Conservation (phyloP, 2,113 vertebrate genomes). For the Trachemys scripta region DNA sequence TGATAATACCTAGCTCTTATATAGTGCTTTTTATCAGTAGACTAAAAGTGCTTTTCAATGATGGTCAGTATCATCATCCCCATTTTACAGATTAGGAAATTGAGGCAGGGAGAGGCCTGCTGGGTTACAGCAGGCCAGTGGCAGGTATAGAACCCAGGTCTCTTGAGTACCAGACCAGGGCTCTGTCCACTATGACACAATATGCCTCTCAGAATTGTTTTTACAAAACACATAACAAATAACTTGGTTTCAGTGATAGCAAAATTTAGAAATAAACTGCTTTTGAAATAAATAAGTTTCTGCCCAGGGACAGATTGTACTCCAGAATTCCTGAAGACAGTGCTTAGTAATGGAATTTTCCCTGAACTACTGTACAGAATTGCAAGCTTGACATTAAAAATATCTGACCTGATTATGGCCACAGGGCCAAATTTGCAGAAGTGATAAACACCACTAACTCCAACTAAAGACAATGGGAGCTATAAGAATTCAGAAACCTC, state of each 20-base stretch:
- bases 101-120: background rate
- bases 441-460: conserved; percentile 45
- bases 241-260: background rate
- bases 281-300: background rate
- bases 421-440: background rate
- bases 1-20: background rate
- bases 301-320: background rate
- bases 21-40: background rate
- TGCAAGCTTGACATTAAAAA: background rate
- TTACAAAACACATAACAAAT: background rate
- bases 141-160: background rate
- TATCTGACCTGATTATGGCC: conserved; percentile 29
- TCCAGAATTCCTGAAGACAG: background rate
- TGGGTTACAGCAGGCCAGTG: background rate
- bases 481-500: conserved; percentile 2
- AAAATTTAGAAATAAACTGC: background rate
- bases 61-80: background rate
- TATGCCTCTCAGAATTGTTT: background rate
- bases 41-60: background rate
- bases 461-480: background rate
- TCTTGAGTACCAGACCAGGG: background rate
- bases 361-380: background rate
- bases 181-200: background rate
- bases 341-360: background rate
- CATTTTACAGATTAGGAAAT: background rate